Percentiles rank a stretch among this genome's conserved stretches.
Evolutionary conservation across 2,797 vertebrate genomes (phyloP).

Genomic region (Oreortyx pictus): DNA sequence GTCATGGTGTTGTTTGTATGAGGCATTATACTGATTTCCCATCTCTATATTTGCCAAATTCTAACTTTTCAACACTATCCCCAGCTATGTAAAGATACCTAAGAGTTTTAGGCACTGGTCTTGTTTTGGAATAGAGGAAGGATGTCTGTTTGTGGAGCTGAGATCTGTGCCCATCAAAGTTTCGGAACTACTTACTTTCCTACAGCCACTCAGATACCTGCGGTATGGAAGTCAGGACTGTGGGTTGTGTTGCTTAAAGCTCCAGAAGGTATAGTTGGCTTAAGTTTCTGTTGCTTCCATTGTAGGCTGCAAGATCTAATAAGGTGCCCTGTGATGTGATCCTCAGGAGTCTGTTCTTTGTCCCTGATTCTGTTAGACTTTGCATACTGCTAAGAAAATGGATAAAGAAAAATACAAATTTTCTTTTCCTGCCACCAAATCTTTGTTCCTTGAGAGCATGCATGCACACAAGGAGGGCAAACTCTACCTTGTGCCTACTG

Average conservation of each 20-base stretch:
- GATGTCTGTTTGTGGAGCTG: neutral
- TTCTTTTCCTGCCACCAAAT: neutral
- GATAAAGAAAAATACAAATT: fast-evolving
- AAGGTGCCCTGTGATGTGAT: neutral
- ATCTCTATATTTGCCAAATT: neutral
- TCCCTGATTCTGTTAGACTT: fast-evolving
- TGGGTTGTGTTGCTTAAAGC: neutral
- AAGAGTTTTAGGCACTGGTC: neutral
- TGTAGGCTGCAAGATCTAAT: neutral
- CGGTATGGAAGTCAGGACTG: neutral
- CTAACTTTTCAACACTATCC: fast-evolving
- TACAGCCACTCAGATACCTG: neutral
- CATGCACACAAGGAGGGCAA: fast-evolving
- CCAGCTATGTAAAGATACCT: neutral
- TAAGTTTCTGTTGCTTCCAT: neutral
- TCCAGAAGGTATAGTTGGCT: fast-evolving
- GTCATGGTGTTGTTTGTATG: neutral
- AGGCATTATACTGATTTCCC: neutral
- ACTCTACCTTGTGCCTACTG: neutral
- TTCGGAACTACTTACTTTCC: neutral
- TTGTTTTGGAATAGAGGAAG: neutral
- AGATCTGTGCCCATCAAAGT: neutral
- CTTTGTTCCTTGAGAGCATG: neutral
- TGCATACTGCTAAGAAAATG: neutral
- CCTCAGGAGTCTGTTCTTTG: neutral